These are phyloP conservation scores for Drosophila mimica DNA, from an alignment of 2,888 invertebrate species.

Conservation along the genomic window DNA sequence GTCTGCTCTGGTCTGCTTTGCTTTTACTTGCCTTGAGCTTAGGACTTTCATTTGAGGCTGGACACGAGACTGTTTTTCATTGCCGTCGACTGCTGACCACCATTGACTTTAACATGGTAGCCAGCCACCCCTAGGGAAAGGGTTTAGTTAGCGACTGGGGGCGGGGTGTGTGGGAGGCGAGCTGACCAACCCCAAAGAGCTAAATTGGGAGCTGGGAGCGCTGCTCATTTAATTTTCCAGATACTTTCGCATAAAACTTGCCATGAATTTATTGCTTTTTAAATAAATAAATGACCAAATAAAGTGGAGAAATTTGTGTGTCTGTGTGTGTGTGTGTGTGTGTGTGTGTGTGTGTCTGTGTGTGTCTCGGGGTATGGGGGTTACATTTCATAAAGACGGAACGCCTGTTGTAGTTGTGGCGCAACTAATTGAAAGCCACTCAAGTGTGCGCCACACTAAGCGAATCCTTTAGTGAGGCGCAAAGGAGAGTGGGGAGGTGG, in stretches of 20 bases:
- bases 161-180: not conserved
- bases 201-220: slow-evolving; percentile 34
- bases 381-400: slow-evolving; percentile 9
- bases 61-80: slow-evolving; percentile 46
- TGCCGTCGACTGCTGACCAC: slow-evolving; percentile 59
- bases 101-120: slow-evolving; percentile 61
- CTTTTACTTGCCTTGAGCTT: slow-evolving; percentile 42
- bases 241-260: slow-evolving; percentile 80
- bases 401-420: slow-evolving; percentile 60
- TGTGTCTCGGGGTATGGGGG: not conserved
- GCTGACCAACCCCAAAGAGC: slow-evolving; percentile 62
- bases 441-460: slow-evolving; percentile 71
- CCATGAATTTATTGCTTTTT: slow-evolving; percentile 83
- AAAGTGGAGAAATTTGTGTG: slow-evolving; percentile 67
- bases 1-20: slow-evolving; percentile 1
- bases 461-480: slow-evolving; percentile 18
- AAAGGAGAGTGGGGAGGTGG: not conserved
- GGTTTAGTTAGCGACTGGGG: slow-evolving; percentile 9
- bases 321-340: slow-evolving; percentile 8
- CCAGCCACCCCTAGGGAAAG: slow-evolving; percentile 24
- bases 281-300: slow-evolving; percentile 82
- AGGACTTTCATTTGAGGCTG: slow-evolving; percentile 47
- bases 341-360: not conserved
- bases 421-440: slow-evolving; percentile 84
- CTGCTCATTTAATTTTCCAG: slow-evolving; percentile 81